Evolutionary conservation across 2,797 vertebrate species (phyloP).

Genomic region (Aphelocoma californica): DNA sequence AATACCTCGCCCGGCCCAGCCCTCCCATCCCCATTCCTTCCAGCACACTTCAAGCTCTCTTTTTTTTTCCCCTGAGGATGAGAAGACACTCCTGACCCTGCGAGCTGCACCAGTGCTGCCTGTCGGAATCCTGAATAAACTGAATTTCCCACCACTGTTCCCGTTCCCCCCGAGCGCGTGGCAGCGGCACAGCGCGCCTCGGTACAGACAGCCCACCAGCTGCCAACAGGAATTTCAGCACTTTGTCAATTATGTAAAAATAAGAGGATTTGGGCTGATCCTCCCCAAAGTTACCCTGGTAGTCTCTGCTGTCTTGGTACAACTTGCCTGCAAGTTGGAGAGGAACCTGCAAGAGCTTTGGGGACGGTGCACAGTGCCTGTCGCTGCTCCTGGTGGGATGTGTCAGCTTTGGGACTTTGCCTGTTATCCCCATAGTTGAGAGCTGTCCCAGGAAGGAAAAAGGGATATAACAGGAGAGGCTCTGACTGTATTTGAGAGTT

Average conservation of each 20-base stretch:
- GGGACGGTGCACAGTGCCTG: background rate
- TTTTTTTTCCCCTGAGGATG: background rate
- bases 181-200: conserved; percentile 26
- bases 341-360: background rate
- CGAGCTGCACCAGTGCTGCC: conserved; percentile 19
- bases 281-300: background rate
- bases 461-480: accelerated
- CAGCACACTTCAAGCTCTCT: conserved; percentile 53
- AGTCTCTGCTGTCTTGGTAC: background rate
- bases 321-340: background rate
- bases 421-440: background rate
- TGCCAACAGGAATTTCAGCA: conserved; percentile 61
- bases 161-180: background rate
- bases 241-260: conserved; percentile 61
- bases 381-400: background rate
- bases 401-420: background rate
- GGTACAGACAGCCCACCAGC: conserved; percentile 58
- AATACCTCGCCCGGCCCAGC: background rate
- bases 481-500: background rate
- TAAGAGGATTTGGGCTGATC: conserved; percentile 16
- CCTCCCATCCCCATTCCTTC: conserved; percentile 44
- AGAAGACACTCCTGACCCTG: conserved; percentile 52
- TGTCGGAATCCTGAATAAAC: conserved; percentile 25
- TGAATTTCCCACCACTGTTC: conserved; percentile 41
- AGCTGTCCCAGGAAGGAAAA: background rate